These are phyloP conservation scores for Nasonia oneida DNA, from an alignment of 2,888 invertebrate genomes.

Conservation along the genomic window DNA sequence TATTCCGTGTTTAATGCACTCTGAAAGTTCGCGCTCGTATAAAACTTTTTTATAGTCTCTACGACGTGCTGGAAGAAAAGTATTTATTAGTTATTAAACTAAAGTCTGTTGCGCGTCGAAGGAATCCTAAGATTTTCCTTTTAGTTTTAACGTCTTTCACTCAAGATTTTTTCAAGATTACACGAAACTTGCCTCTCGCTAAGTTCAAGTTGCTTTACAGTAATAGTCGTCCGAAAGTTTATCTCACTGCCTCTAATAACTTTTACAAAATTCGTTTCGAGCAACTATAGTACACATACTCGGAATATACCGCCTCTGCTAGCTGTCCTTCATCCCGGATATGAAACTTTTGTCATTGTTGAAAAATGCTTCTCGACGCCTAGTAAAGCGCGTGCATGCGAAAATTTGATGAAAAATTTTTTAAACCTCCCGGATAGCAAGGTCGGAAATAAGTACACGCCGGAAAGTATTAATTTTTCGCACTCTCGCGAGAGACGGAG, in stretches of 20 bases:
- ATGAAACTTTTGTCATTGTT: neutral
- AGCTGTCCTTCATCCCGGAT: neutral
- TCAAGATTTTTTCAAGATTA: conserved; percentile 9
- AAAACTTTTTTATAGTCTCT: conserved; percentile 16
- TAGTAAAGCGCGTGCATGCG: neutral
- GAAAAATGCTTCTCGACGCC: neutral
- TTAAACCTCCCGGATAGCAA: neutral
- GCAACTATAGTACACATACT: neutral
- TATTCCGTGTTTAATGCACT: conserved; percentile 17
- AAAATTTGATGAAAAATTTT: neutral
- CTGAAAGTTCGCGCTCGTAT: conserved; percentile 14
- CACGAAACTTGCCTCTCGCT: neutral
- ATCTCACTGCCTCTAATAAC: neutral
- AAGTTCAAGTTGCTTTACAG: neutral
- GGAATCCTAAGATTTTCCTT: conserved; percentile 4
- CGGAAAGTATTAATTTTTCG: neutral
- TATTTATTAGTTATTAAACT: conserved; percentile 44
- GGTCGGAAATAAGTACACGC: neutral
- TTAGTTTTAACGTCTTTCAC: conserved; percentile 20
- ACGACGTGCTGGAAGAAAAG: conserved; percentile 1
- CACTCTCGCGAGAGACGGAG: neutral
- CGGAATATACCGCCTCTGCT: neutral
- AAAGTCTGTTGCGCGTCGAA: conserved; percentile 20
- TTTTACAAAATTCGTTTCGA: neutral
- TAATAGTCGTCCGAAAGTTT: neutral